A percentile compares a stretch with the other conserved stretches of the same genome.
These are phyloP conservation scores for Rosalia funebris DNA, from an alignment of 2,888 invertebrate genomes.

Conservation along the genomic window DNA sequence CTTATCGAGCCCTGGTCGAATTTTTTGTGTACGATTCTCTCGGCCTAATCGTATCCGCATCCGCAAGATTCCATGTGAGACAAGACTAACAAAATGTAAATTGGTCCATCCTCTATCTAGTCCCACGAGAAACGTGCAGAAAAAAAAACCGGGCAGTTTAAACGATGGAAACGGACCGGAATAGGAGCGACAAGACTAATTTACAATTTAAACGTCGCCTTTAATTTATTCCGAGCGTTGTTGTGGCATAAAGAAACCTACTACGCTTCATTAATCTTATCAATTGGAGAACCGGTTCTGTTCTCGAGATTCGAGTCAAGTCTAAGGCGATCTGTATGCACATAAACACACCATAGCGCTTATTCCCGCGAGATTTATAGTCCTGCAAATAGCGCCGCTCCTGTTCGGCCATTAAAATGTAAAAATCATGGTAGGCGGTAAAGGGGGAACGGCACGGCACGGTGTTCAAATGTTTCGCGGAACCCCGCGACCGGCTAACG, in stretches of 20 bases:
- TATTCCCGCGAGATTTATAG: constrained; percentile 22
- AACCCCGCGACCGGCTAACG: not conserved
- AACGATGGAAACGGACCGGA: not conserved
- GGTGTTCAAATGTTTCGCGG: constrained; percentile 9
- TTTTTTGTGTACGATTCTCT: no score
- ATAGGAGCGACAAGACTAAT: constrained; percentile 11
- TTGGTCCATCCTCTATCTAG: not conserved
- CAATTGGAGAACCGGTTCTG: constrained; percentile 27
- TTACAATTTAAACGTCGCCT: constrained; percentile 20
- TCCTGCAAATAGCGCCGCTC: constrained; percentile 14
- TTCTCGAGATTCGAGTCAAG: constrained; percentile 14
- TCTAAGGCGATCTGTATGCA: constrained; percentile 24
- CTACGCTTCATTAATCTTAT: constrained; percentile 33
- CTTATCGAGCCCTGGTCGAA: no score
- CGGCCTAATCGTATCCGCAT: no score
- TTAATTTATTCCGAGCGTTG: constrained; percentile 20
- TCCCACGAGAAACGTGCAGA: constrained; percentile 1
- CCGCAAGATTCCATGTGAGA: no score
- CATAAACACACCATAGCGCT: constrained; percentile 16
- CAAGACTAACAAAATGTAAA: no score
- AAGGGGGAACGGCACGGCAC: constrained; percentile 1
- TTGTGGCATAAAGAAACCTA: constrained; percentile 19
- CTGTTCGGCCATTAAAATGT: constrained; percentile 7
- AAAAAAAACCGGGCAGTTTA: not conserved
- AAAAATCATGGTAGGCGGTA: constrained; percentile 10